phyloP scores from a whole-genome alignment of 2,113 vertebrate species.

The Peromyscus californicus region DNA sequence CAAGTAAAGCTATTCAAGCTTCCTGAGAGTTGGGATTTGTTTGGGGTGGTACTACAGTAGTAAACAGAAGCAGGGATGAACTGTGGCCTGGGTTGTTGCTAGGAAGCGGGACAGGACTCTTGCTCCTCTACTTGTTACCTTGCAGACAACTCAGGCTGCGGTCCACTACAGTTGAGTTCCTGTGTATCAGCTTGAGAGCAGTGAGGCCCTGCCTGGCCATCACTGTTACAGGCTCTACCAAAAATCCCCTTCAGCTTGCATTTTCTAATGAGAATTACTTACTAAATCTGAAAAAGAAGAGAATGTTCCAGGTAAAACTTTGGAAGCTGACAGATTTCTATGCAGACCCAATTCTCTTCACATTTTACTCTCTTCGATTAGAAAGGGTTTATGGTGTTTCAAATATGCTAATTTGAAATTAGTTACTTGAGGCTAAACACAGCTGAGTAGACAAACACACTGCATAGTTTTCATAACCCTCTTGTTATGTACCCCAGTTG shows the following conservation, averaged over 20 bases:
- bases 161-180: background rate
- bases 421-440: background rate
- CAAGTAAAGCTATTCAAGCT: slow-evolving; percentile 54
- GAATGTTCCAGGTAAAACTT: background rate
- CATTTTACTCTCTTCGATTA: background rate
- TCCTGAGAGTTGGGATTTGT: background rate
- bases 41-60: background rate
- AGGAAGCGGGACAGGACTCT: background rate
- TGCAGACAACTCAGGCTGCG: too few species aligned
- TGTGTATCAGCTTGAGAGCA: background rate
- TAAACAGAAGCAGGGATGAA: background rate
- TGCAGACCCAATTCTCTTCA: background rate
- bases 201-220: background rate
- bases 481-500: background rate
- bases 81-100: background rate
- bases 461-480: slow-evolving; percentile 9
- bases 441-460: background rate
- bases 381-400: background rate
- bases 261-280: slow-evolving; percentile 3
- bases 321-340: background rate
- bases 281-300: background rate
- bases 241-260: background rate
- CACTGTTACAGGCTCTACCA: background rate
- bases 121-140: background rate
- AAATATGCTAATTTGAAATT: slow-evolving; percentile 40